phyloP scores from a whole-genome alignment of 2,113 vertebrate genomes.

The Greenwoodochromis staneri region DNA sequence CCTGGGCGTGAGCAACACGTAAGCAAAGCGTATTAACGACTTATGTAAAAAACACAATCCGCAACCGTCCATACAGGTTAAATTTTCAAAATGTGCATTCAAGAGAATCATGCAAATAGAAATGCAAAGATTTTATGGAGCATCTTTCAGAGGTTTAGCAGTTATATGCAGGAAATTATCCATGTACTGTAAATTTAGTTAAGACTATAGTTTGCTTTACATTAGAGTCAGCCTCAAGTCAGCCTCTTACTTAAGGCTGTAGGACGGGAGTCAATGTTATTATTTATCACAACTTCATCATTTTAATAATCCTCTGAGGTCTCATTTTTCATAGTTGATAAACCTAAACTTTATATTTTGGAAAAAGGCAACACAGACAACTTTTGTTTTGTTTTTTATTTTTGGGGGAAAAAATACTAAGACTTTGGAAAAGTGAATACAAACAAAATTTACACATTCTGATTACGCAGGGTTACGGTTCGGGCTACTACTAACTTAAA shows the following conservation, averaged over 20 bases:
- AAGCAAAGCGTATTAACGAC: background rate
- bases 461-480: background rate
- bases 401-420: background rate
- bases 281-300: background rate
- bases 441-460: background rate
- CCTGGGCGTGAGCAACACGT: background rate
- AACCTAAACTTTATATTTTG: background rate
- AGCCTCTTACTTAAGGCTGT: background rate
- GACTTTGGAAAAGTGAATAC: background rate
- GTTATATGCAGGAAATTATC: background rate
- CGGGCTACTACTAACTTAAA: background rate
- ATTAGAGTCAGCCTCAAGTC: background rate
- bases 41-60: background rate
- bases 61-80: background rate
- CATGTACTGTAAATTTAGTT: background rate
- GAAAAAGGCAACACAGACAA: background rate
- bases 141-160: background rate
- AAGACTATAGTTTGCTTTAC: background rate
- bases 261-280: accelerated
- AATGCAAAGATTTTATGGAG: background rate
- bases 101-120: background rate
- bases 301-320: background rate
- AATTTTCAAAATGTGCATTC: background rate
- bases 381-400: background rate
- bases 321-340: background rate